Evolutionary conservation across 2,888 invertebrate genomes (phyloP).

Genomic region (Rhogogaster chlorosoma): DNA sequence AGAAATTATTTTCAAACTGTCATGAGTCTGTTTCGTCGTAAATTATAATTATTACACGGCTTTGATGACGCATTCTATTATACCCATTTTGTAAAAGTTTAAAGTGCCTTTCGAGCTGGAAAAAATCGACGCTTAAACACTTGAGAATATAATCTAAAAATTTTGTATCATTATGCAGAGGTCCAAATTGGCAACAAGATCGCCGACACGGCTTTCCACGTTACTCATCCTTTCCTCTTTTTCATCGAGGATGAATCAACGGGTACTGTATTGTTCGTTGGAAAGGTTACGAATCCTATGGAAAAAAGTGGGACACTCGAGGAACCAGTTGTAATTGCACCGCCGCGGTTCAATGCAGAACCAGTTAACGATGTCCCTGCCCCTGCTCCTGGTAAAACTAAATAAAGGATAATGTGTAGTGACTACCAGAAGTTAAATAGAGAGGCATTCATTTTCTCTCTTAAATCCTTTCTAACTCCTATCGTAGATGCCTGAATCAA

Average conservation of each 20-base stretch:
- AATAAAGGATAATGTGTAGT: conserved; percentile 28
- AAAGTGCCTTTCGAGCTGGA: neutral
- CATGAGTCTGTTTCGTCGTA: neutral
- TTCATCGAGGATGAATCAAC: conserved; percentile 88
- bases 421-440: conserved; percentile 20
- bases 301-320: conserved; percentile 70
- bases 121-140: neutral
- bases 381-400: conserved; percentile 14
- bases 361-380: neutral
- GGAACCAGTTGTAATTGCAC: conserved; percentile 52
- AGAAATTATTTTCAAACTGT: conserved; percentile 52
- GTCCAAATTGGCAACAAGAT: conserved; percentile 87
- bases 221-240: conserved; percentile 88
- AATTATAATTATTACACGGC: neutral
- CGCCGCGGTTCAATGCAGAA: neutral
- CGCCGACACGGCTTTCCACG: conserved; percentile 83
- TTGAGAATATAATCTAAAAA: conserved; percentile 12
- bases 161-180: conserved; percentile 77
- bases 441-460: neutral
- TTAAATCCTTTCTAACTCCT: neutral
- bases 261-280: conserved; percentile 87
- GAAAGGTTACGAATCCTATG: conserved; percentile 85
- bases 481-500: neutral
- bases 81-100: neutral
- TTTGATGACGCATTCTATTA: neutral